phyloP scores from a whole-genome alignment of 2,113 vertebrate species.

The Zapornia atra region DNA sequence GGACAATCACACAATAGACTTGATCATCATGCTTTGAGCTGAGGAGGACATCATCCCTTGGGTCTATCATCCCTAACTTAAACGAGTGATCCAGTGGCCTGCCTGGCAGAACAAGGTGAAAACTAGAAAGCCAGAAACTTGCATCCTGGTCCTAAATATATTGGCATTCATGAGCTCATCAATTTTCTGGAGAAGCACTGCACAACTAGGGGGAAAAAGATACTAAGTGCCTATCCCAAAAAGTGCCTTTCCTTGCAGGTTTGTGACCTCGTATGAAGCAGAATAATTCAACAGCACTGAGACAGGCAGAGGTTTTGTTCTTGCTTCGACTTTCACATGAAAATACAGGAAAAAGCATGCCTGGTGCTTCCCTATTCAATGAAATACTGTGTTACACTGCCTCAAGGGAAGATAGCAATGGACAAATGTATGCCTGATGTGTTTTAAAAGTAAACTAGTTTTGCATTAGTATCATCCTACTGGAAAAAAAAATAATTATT shows the following conservation, averaged over 20 bases:
- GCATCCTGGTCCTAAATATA: background rate
- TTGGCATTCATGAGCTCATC: background rate
- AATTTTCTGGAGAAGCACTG: background rate
- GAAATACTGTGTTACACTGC: background rate
- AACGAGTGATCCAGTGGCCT: background rate
- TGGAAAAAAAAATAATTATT: background rate
- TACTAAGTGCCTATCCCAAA: background rate
- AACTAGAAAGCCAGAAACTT: background rate
- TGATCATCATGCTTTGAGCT: background rate
- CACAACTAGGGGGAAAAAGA: background rate
- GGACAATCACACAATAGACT: background rate
- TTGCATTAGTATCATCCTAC: background rate
- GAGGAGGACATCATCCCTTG: background rate
- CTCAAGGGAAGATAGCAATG: background rate
- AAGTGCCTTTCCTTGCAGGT: background rate
- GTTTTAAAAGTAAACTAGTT: background rate
- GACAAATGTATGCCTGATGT: background rate
- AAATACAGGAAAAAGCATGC: background rate
- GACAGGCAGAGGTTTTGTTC: background rate
- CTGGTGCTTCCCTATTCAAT: background rate
- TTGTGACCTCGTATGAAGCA: background rate
- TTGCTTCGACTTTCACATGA: background rate
- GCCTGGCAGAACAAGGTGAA: background rate
- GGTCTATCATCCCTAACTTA: background rate
- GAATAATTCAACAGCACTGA: background rate